Conservation (phyloP, 2,888 invertebrate genomes). For the Chrysolina americana region DNA sequence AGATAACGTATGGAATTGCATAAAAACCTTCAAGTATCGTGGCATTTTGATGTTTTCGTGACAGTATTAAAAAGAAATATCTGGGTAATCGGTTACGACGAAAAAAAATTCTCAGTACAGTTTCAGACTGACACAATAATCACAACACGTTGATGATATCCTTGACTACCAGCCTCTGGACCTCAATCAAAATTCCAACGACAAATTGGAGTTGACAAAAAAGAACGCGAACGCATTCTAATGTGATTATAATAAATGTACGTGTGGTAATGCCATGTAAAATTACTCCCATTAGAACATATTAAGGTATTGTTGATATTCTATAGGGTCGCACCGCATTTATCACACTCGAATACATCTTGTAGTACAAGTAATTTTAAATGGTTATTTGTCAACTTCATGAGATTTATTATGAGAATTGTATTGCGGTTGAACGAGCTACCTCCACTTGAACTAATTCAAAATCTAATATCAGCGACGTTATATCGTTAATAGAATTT, state of each 20-base stretch:
- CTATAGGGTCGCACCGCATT: conserved; percentile 57
- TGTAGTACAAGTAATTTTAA: conserved; percentile 55
- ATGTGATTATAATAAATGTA: conserved; percentile 61
- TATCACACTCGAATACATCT: conserved; percentile 59
- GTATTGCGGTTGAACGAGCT: conserved; percentile 48
- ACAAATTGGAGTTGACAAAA: conserved; percentile 31
- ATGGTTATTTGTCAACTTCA: conserved; percentile 60
- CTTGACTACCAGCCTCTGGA: conserved; percentile 19
- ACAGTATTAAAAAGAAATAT: no score
- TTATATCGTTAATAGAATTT: conserved; percentile 41
- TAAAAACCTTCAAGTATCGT: no score
- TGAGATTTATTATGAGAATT: conserved; percentile 62
- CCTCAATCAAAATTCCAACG: conserved; percentile 28
- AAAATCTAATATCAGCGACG: conserved; percentile 26
- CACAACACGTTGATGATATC: conserved; percentile 7
- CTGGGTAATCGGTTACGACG: no score
- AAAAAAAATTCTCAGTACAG: not conserved
- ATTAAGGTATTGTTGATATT: conserved; percentile 62
- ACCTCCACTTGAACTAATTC: conserved; percentile 51
- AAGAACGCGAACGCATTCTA: conserved; percentile 44
- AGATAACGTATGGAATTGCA: no score
- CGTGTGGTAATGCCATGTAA: conserved; percentile 58
- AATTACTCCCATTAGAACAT: conserved; percentile 60
- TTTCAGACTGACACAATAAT: not conserved
- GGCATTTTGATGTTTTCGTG: no score